Base-by-base conservation (phyloP, 1,140 invertebrate species). In the Tetramorium simillimum region DNA sequence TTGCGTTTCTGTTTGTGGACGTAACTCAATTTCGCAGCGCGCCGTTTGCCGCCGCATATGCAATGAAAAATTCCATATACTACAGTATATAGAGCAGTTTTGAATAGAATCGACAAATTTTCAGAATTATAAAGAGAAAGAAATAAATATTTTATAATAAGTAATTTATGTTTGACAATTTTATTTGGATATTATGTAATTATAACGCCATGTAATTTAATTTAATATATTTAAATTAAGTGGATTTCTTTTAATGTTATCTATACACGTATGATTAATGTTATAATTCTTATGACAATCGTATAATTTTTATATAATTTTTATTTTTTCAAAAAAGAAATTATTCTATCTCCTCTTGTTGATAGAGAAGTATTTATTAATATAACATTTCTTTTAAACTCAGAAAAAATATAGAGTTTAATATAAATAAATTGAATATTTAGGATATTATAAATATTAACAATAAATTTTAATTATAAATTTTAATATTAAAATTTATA, bases 21-120 rank as follows among this genome's bases (percentile, higher is more conserved):
- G 69, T 75, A 84, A 84, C 53, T 84, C 69, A 84, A 84, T 84
- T 84, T 75, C 14, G n/a, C n/a, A 28, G 80, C 18, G 40, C 80
- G 24, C 46, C 80, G 53, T 73, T 73, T 82, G 40, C 18, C 37
- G 53, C 51, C 51, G 65, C 67, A 73, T 82, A 73, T 82, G 67
- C 51, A 73, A 82, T 82, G 53, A 82, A 82, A 73, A 82, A 73
- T 69, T 58, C 6, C 12, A 73, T 21, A 24, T 60, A 14, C 16
- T 18, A 5, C 40, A 43, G 21, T 72, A 56, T 58, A 72, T n/a
- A 43, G 14, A 40, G 0, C 28, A 37, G 21, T 82, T 82, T 60
- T 60, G 67, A 60, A 82, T 56, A 43, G 33, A 56, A 72, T 16
- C 24, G 14, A 10, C 40, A 46, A 46, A 33, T 9, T 73, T 58